Evolutionary conservation across 2,797 vertebrate species (phyloP).

Genomic region (Sebastes aleutianus): DNA sequence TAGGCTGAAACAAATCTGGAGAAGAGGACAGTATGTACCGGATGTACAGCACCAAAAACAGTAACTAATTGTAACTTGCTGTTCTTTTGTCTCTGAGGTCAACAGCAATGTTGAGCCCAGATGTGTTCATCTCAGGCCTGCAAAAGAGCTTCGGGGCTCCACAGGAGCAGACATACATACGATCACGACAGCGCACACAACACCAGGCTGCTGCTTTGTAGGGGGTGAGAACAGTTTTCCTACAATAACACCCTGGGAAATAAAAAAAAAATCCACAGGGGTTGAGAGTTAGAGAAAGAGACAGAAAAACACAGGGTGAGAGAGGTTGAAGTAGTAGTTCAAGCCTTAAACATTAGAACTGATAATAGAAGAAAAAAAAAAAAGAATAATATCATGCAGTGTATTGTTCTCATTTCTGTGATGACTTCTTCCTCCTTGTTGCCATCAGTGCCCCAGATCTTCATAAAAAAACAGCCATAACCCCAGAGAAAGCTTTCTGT

Average conservation of each 20-base stretch:
- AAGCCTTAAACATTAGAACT: slow-evolving; percentile 11
- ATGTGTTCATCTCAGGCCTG: slow-evolving; percentile 23
- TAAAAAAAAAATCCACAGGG: not conserved
- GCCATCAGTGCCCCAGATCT: slow-evolving; percentile 33
- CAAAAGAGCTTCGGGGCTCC: not conserved
- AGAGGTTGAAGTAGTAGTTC: not conserved
- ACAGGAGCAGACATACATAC: slow-evolving; percentile 4
- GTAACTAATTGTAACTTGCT: not conserved
- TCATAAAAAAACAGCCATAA: slow-evolving; percentile 4
- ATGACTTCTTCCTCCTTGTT: slow-evolving; percentile 27
- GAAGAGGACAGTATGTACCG: not conserved
- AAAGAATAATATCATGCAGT: not conserved
- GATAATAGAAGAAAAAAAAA: not conserved
- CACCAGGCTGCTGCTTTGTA: slow-evolving; percentile 2
- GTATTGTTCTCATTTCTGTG: slow-evolving; percentile 26
- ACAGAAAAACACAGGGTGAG: not conserved
- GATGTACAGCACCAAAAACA: not conserved
- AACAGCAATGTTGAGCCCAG: not conserved
- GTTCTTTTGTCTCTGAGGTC: slow-evolving; percentile 8
- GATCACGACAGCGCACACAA: not conserved
- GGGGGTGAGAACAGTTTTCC: slow-evolving; percentile 9
- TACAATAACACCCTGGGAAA: slow-evolving; percentile 10
- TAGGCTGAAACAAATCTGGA: not conserved
- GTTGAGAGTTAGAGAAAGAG: not conserved
- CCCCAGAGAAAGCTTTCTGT: slow-evolving; percentile 40